Conservation (phyloP, 2,888 invertebrate genomes). For the Cheilosia variabilis region DNA sequence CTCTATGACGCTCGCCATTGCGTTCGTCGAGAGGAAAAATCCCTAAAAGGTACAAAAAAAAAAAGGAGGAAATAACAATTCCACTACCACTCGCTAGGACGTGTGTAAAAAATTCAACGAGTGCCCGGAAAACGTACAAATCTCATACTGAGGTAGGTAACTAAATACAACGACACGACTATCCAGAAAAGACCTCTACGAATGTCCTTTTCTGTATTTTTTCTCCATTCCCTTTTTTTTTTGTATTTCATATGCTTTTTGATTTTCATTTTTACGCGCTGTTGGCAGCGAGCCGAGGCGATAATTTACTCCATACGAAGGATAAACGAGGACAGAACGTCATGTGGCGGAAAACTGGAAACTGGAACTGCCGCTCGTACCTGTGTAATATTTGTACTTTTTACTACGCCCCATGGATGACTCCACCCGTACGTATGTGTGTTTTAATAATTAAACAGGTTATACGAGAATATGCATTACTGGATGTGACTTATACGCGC, state of each 20-base stretch:
- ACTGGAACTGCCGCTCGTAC: neutral
- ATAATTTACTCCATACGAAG: slow-evolving; percentile 41
- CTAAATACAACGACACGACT: neutral
- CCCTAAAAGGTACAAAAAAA: slow-evolving; percentile 8
- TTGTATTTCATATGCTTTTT: slow-evolving; percentile 28
- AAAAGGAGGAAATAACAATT: slow-evolving; percentile 35
- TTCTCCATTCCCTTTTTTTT: neutral
- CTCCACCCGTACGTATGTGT: neutral
- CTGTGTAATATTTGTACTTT: slow-evolving; percentile 20
- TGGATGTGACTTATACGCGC: slow-evolving; percentile 34
- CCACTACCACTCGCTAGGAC: slow-evolving; percentile 14
- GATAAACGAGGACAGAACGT: slow-evolving; percentile 33
- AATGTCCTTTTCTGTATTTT: slow-evolving; percentile 20
- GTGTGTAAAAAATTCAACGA: slow-evolving; percentile 43
- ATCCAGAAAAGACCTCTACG: neutral
- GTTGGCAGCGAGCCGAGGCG: slow-evolving; percentile 18
- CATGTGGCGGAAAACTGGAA: neutral
- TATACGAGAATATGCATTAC: slow-evolving; percentile 32
- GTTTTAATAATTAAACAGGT: slow-evolving; percentile 56
- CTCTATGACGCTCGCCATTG: neutral
- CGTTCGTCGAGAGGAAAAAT: neutral
- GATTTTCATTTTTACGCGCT: slow-evolving; percentile 50
- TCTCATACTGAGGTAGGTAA: slow-evolving; percentile 3
- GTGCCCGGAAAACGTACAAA: slow-evolving; percentile 32
- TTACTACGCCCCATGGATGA: slow-evolving; percentile 30